Conservation (phyloP, 1,140 invertebrate genomes). For the Linepithema humile region DNA sequence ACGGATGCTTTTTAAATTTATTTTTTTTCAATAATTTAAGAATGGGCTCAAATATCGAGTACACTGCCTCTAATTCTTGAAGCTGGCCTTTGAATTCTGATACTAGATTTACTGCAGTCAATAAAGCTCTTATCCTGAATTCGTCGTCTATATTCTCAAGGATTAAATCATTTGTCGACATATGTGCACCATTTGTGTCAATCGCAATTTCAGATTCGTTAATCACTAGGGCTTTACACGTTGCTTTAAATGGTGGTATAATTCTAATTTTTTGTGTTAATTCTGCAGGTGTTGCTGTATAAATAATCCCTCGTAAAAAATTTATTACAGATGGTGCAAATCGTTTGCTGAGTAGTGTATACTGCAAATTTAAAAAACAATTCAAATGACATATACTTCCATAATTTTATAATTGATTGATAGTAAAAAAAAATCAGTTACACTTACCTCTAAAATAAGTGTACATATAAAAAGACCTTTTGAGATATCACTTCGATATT, state of each 20-base stretch:
- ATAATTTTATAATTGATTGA: background rate
- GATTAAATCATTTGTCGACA: constrained; percentile 85
- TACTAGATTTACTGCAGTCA: constrained; percentile 85
- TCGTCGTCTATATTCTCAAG: constrained; percentile 84
- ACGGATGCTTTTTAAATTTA: constrained; percentile 87
- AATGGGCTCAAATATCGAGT: constrained; percentile 84
- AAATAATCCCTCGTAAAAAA: constrained; percentile 90
- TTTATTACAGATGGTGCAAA: constrained; percentile 91
- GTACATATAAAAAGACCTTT: constrained; percentile 92
- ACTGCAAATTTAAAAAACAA: constrained; percentile 85
- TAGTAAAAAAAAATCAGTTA: constrained; percentile 53
- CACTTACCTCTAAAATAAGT: constrained; percentile 89
- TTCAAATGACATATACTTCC: background rate
- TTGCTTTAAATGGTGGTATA: constrained; percentile 87
- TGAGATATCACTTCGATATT: constrained; percentile 87
- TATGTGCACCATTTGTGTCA: constrained; percentile 76
- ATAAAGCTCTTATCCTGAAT: constrained; percentile 87
- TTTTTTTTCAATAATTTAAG: constrained; percentile 83
- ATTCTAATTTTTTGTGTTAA: constrained; percentile 85
- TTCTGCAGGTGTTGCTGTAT: constrained; percentile 86
- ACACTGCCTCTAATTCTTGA: constrained; percentile 84
- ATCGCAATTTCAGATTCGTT: constrained; percentile 79
- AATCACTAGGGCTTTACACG: constrained; percentile 85
- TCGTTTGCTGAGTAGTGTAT: constrained; percentile 91
- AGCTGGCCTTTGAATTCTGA: constrained; percentile 85